Percentiles rank a stretch among this genome's conserved stretches.
phyloP scores from a whole-genome alignment of 2,797 vertebrate genomes.

The Corythornis leucogaster region DNA sequence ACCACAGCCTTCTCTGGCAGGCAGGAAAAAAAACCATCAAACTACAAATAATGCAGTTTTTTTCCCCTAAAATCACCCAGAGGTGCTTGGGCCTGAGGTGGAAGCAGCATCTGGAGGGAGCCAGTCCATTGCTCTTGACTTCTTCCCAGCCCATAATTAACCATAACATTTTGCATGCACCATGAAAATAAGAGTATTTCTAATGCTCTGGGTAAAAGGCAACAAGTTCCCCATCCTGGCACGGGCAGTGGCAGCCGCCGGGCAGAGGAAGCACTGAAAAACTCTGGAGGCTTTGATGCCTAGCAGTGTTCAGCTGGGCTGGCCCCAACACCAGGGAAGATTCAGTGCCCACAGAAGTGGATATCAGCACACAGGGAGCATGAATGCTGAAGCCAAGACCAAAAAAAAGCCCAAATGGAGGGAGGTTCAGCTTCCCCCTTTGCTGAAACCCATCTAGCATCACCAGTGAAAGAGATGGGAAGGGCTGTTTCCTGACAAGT shows the following conservation, averaged over 20 bases:
- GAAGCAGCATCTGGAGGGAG: not conserved
- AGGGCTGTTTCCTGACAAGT: not conserved
- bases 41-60: not conserved
- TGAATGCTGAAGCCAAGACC: not conserved
- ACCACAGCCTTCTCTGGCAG: accelerated
- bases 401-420: accelerated
- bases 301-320: not conserved
- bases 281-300: not conserved
- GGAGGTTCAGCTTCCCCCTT: not conserved
- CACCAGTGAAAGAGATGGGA: not conserved
- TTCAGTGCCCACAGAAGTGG: accelerated
- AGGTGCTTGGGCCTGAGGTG: not conserved
- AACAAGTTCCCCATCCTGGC: accelerated
- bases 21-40: not conserved
- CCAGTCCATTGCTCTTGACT: not conserved
- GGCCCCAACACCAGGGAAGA: accelerated
- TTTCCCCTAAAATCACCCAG: not conserved
- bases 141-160: slow-evolving; percentile 2
- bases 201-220: not conserved
- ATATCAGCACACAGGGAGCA: not conserved
- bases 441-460: not conserved
- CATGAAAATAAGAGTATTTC: accelerated
- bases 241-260: accelerated
- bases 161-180: accelerated
- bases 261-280: not conserved